Evolutionary conservation across 2,113 vertebrate genomes (phyloP).

Genomic region (Catharus fuscescens): DNA sequence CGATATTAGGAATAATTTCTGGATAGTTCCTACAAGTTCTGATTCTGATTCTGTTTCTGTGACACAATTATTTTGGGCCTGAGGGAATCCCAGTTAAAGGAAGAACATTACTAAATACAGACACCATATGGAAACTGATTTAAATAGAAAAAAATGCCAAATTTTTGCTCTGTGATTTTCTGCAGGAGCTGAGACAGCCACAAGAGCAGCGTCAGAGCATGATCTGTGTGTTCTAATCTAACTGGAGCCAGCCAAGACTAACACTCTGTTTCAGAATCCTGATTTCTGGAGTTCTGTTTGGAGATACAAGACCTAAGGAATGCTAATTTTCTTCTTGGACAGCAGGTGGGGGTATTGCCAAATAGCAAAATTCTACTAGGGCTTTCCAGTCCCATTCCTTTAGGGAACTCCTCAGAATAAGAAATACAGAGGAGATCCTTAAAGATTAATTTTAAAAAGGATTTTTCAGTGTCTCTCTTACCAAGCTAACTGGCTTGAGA

Average conservation of each 20-base stretch:
- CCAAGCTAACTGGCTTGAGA: not conserved
- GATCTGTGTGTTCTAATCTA: not conserved
- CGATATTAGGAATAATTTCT: not conserved
- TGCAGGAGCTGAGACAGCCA: not conserved
- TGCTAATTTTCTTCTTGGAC: conserved; percentile 15
- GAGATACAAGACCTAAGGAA: not conserved
- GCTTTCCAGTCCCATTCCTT: not conserved
- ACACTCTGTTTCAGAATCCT: not conserved
- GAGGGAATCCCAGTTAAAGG: not conserved
- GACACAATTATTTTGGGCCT: not conserved
- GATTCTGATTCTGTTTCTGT: not conserved
- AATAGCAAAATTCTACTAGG: not conserved
- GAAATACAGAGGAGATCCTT: not conserved
- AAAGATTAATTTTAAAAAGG: not conserved
- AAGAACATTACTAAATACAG: not conserved
- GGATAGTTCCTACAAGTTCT: not conserved
- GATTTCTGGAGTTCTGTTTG: not conserved
- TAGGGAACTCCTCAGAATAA: not conserved
- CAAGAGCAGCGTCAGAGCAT: not conserved
- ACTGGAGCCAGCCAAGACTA: not conserved
- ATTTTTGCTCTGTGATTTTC: not conserved
- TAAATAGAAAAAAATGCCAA: not conserved
- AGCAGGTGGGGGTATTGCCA: conserved; percentile 53
- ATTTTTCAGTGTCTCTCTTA: not conserved
- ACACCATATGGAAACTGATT: not conserved